Evolutionary conservation across 2,113 vertebrate genomes (phyloP).

Genomic region (Sturnus vulgaris): DNA sequence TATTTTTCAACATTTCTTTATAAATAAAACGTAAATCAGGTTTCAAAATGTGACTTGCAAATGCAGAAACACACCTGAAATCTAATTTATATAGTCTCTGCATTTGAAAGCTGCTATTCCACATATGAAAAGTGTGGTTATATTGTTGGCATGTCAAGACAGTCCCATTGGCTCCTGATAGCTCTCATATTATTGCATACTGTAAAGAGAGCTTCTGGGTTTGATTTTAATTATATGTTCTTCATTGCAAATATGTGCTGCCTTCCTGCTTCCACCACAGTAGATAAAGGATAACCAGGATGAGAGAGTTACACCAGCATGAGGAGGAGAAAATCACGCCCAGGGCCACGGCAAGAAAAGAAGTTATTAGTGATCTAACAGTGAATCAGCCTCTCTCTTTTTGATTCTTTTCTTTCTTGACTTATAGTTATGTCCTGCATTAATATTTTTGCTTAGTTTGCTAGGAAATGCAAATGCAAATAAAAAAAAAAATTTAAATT

Average conservation of each 20-base stretch:
- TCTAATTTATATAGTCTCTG: neutral
- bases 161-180: neutral
- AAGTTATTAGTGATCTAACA: neutral
- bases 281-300: neutral
- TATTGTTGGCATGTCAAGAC: neutral
- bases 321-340: neutral
- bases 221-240: neutral
- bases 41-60: neutral
- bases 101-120: neutral
- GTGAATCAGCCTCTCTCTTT: neutral
- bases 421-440: neutral
- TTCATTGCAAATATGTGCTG: neutral
- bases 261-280: neutral
- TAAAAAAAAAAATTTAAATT: constrained; percentile 59
- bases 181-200: neutral
- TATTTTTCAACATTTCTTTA: neutral
- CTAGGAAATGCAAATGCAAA: constrained; percentile 66
- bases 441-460: constrained; percentile 59
- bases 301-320: neutral
- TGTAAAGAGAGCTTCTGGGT: neutral
- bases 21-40: neutral
- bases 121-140: neutral
- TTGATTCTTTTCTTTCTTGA: neutral
- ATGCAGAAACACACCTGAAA: neutral
- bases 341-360: neutral